Evolutionary conservation across 2,113 vertebrate species (phyloP).

Genomic region (Amphiprion ocellaris): DNA sequence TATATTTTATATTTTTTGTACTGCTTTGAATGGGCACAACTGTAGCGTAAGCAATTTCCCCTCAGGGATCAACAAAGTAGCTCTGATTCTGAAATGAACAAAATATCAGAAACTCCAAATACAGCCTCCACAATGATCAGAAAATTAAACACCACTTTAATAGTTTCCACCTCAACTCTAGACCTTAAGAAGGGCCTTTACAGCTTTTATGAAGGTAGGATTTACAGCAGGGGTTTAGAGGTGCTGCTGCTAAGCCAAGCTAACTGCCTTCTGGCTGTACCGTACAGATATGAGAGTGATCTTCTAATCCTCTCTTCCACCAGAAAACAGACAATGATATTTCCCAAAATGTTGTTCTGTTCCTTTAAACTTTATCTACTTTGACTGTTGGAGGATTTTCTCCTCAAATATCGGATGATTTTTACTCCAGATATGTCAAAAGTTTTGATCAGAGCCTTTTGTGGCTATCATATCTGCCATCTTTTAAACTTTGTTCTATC

Average conservation of each 20-base stretch:
- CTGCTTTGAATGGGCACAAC: too few relatives aligned
- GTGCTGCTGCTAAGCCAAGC: neutral
- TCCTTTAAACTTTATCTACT: constrained; percentile 2
- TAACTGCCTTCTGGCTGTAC: neutral
- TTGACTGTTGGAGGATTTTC: constrained; percentile 1
- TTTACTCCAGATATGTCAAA: constrained; percentile 39
- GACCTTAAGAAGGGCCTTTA: neutral
- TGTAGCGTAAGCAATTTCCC: too few relatives aligned
- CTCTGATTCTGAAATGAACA: too few relatives aligned
- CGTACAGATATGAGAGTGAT: neutral
- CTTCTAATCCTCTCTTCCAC: neutral
- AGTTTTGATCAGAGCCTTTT: constrained; percentile 8
- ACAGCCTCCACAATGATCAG: neutral
- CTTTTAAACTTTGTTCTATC: constrained; percentile 32
- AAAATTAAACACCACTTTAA: neutral
- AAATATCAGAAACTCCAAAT: too few relatives aligned
- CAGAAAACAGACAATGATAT: neutral
- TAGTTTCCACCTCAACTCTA: neutral
- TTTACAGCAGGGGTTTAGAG: neutral
- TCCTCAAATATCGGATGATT: neutral
- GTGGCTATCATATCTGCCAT: constrained; percentile 28
- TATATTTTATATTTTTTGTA: too few relatives aligned
- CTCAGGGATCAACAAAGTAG: too few relatives aligned
- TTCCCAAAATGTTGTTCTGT: neutral
- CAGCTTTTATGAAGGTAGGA: neutral